Evolutionary conservation across 2,888 invertebrate genomes (phyloP).

Genomic region (Yponomeuta sedellus): DNA sequence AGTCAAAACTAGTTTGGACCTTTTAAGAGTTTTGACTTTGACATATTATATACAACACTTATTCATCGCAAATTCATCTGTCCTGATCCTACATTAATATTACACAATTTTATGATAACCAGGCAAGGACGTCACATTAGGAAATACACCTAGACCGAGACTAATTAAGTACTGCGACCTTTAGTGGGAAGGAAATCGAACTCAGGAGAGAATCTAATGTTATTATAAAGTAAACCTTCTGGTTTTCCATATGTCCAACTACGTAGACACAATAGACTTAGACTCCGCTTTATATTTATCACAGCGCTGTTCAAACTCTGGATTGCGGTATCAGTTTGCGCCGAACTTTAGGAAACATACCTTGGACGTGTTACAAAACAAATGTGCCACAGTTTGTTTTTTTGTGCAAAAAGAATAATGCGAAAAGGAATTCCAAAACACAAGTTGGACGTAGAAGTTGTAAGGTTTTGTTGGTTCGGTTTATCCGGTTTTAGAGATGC

Average conservation of each 20-base stretch:
- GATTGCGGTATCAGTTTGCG: slow-evolving; percentile 2
- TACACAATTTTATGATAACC: no score
- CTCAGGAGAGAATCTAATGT: no score
- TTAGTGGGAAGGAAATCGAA: no score
- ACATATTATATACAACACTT: no score
- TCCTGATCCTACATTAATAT: no score
- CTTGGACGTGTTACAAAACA: neutral
- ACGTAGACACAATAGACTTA: neutral
- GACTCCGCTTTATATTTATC: neutral
- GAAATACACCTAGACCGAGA: no score
- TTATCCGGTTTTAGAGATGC: neutral
- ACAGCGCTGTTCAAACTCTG: neutral
- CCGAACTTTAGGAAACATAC: neutral
- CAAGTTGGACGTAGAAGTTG: neutral
- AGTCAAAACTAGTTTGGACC: no score
- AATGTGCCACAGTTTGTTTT: slow-evolving; percentile 1
- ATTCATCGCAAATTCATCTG: no score
- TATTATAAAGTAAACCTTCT: neutral
- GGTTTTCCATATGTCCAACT: neutral
- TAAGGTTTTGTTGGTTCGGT: neutral
- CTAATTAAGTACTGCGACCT: no score
- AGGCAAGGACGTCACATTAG: no score
- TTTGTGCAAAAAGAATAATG: neutral
- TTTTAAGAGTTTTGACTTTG: no score
- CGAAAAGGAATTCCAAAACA: neutral